Base-by-base conservation (phyloP, 2,113 vertebrate genomes). In the Formicarius rufipectus region DNA sequence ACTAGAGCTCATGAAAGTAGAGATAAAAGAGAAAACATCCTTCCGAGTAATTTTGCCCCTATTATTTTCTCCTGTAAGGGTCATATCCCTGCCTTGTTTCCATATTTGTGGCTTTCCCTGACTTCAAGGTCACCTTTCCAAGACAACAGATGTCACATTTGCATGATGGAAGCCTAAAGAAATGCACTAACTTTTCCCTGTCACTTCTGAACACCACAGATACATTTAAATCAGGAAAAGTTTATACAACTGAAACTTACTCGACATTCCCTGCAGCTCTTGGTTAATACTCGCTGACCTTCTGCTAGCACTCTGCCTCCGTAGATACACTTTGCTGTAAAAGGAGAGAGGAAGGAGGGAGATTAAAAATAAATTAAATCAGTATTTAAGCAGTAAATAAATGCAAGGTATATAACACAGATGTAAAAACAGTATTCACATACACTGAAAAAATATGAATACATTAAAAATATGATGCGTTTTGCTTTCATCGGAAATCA, bases 211-310 rank as follows among this genome's bases (percentile, higher is more conserved):
- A 58, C 60, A 67, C 37, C 35, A 44, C 63, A 58, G 20, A 72
- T 16, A 66, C 40, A 67, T 87, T 87, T 79, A 92, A 87, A 89
- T 56, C 42, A 75, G 44, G 42, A 73, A 24, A 90, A 49, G 69
- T 78, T 90, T 35, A 6, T 17, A 50, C 37, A 64, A 28, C 35
- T 73, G 56, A 91, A 93, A 98, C 97, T 98, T 98, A 99, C 99
- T 97, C 98, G 98, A 96, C 99, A 99, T 98, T 99, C 99, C 95
- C 97, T 98, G 97, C 99, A 99, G 97, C 96, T 98, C 96, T 98
- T 98, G 68, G 98, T 98, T 96, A 99, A 97, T 58, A 99, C 95
- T 33, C 97, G 97, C 71, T 99, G 99, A 86, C 99, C 99, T 96
- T 99, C 99, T 55, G 98, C 98, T 60, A 99, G 98, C 12, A 98